Evolutionary conservation across 2,797 vertebrate genomes (phyloP).

Genomic region (Cryptoprocta ferox): DNA sequence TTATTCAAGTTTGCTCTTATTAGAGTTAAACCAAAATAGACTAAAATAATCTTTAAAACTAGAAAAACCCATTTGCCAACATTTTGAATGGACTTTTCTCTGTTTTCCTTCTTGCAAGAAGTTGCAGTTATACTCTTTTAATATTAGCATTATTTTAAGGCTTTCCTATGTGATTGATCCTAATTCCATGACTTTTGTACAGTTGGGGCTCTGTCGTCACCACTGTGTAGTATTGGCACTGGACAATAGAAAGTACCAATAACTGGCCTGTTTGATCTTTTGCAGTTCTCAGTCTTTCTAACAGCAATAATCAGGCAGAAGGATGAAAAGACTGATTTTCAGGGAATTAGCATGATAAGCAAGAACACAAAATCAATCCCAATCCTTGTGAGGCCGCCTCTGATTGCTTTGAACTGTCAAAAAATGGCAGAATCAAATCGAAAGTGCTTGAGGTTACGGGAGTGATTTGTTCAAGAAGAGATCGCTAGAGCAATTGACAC

Average conservation of each 20-base stretch:
- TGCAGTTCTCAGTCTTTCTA: constrained; percentile 97
- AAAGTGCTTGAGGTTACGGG: constrained; percentile 99
- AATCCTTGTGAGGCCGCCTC: constrained; percentile 98
- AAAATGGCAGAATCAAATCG: constrained; percentile 99
- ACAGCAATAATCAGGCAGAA: constrained; percentile 99
- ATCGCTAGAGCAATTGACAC: constrained; percentile 99
- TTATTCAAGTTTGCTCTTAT: neutral
- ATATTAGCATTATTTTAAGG: constrained; percentile 61
- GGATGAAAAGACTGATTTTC: constrained; percentile 99
- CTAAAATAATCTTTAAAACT: constrained; percentile 34
- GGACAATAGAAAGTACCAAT: constrained; percentile 90
- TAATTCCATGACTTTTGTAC: constrained; percentile 68
- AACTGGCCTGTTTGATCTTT: constrained; percentile 91
- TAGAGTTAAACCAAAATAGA: neutral
- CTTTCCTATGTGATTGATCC: constrained; percentile 70
- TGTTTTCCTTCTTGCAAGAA: constrained; percentile 34
- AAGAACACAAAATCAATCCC: constrained; percentile 99
- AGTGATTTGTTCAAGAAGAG: constrained; percentile 99
- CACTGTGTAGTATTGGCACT: constrained; percentile 81
- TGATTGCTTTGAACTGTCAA: constrained; percentile 99
- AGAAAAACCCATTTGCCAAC: constrained; percentile 37
- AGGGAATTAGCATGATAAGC: constrained; percentile 99
- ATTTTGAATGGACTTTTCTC: constrained; percentile 8
- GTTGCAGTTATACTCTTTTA: neutral
- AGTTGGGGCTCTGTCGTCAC: constrained; percentile 84